These are phyloP conservation scores for Heteronetta atricapilla DNA, from an alignment of 2,113 vertebrate genomes.

Conservation along the genomic window DNA sequence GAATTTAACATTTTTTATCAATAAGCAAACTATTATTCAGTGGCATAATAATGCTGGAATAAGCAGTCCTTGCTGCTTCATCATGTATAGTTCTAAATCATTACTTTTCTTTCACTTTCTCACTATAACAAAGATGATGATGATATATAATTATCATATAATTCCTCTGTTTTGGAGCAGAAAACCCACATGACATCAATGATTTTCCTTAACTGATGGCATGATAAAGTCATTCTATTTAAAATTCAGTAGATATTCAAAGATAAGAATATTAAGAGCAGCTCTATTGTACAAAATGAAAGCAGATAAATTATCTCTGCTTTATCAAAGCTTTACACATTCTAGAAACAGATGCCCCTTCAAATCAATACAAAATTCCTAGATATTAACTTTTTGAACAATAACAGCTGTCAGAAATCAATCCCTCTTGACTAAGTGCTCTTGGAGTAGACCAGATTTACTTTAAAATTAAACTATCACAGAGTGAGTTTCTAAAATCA, in stretches of 20 bases:
- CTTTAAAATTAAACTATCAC: conserved; percentile 24
- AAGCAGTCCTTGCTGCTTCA: background rate
- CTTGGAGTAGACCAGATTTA: background rate
- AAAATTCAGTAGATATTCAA: background rate
- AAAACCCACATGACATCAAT: conserved; percentile 46
- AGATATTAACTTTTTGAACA: conserved; percentile 52
- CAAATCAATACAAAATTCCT: conserved; percentile 50
- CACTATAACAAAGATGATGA: background rate
- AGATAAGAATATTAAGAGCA: conserved; percentile 64
- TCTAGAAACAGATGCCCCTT: conserved; percentile 65
- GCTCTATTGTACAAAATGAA: conserved; percentile 50
- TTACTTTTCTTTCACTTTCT: background rate
- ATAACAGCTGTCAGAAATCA: conserved; percentile 62
- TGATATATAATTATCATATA: background rate
- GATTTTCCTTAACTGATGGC: conserved; percentile 3
- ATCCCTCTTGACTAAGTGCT: conserved; percentile 19
- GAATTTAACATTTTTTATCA: background rate
- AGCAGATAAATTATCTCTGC: conserved; percentile 52
- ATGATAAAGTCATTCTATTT: conserved; percentile 39
- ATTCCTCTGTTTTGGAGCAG: background rate
- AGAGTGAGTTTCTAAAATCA: background rate
- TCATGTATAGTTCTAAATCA: background rate
- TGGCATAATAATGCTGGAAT: background rate
- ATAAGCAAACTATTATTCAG: background rate
- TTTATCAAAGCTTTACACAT: conserved; percentile 59